Conservation (phyloP, 2,888 invertebrate genomes). For the Cyaniris semiargus region DNA sequence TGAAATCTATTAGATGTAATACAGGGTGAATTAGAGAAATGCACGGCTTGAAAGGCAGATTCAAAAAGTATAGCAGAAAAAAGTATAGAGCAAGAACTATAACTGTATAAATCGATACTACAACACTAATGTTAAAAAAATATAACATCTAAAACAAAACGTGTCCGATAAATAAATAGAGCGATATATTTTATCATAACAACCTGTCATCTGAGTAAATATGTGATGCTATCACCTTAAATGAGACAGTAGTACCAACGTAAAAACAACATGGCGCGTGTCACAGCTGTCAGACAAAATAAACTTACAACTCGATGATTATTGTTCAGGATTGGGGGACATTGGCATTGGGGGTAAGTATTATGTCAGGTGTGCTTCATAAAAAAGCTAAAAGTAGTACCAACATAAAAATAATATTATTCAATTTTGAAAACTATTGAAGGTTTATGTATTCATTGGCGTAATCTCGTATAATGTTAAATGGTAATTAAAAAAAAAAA, state of each 20-base stretch:
- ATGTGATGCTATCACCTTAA: conserved; percentile 25
- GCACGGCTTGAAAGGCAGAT: background rate
- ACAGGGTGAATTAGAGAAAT: background rate
- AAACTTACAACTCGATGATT: conserved; percentile 27
- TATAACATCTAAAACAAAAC: background rate
- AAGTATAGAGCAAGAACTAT: too few species aligned
- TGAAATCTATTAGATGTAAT: conserved; percentile 3
- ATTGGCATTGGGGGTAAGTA: background rate
- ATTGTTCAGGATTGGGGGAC: conserved; percentile 22
- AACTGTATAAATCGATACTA: background rate
- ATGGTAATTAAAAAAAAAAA: background rate
- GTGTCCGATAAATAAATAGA: background rate
- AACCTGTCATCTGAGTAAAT: conserved; percentile 28
- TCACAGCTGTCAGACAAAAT: conserved; percentile 30
- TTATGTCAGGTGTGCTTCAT: background rate
- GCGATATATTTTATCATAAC: conserved; percentile 26
- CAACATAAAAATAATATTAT: background rate
- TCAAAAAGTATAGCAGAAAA: too few species aligned
- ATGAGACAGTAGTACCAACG: conserved; percentile 28
- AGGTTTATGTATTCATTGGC: too few species aligned
- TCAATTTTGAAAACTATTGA: background rate
- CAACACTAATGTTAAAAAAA: background rate
- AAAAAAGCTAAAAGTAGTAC: background rate
- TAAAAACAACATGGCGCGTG: conserved; percentile 26
- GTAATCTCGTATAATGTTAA: too few species aligned